A percentile compares a stretch with the other conserved stretches of the same genome.
Conservation (phyloP, 2,888 invertebrate genomes). For the Volucella inanis region DNA sequence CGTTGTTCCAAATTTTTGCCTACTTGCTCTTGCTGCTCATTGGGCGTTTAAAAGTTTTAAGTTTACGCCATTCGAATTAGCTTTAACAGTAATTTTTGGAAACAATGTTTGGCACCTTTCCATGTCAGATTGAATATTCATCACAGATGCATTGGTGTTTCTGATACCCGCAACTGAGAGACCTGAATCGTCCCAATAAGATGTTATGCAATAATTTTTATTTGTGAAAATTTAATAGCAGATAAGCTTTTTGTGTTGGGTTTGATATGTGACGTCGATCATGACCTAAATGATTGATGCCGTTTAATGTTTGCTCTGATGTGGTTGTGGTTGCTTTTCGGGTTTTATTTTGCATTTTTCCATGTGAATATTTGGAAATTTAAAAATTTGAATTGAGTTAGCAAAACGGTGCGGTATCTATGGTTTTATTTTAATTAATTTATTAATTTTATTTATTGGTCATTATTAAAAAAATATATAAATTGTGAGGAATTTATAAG, state of each 20-base stretch:
- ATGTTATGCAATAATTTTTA: neutral
- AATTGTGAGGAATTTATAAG: no score
- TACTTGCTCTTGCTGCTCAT: neutral
- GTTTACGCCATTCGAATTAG: neutral
- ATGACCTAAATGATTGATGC: constrained; percentile 52
- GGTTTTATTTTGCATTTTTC: constrained; percentile 24
- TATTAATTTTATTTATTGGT: no score
- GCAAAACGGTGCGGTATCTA: no score
- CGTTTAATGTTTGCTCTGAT: neutral
- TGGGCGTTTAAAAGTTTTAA: neutral
- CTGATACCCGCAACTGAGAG: no score
- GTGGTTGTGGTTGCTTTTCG: neutral
- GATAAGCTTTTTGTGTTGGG: neutral
- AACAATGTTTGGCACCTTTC: constrained; percentile 10
- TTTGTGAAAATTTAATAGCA: neutral
- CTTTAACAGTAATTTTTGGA: constrained; percentile 1
- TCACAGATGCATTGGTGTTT: no score
- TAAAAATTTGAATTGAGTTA: no score
- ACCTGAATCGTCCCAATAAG: neutral
- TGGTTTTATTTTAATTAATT: no score
- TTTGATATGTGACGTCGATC: constrained; percentile 47
- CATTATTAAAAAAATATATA: no score
- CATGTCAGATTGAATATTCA: neutral
- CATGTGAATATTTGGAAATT: no score
- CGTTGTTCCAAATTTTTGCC: neutral